Base-by-base conservation (phyloP, 2,113 vertebrate species). In the Trogon surrucura region DNA sequence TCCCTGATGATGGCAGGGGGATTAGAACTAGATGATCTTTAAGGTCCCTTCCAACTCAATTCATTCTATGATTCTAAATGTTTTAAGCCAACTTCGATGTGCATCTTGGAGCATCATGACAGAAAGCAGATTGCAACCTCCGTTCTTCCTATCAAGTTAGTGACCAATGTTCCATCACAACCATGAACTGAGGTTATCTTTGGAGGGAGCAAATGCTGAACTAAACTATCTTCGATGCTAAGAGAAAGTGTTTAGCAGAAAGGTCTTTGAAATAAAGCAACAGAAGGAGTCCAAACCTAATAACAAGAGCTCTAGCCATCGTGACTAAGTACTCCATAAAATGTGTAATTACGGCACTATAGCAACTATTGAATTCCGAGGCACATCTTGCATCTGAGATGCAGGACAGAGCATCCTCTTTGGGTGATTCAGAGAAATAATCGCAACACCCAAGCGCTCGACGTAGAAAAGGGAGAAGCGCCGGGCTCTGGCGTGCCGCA, bases 301-400 rank as follows among this genome's bases (percentile, higher is more conserved):
- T 83, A 90, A 87, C 61, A 88, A 47, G 88, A 85, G 79, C 89
- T 93, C 75, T 45, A 89, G 91, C 78, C 93, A 86, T 75, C 86
- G 94, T 84, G 87, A 91, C 93, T 93, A 96, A 91, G 75, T 93
- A 69, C 7, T 41, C 82, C 61, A 75, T 80, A 94, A 94, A 96
- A 82, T 57, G 81, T 80, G 79, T 90, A 96, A 97, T 96, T 97
- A 96, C 0, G 8, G 95, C 91, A 93, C 94, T 95, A 95, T 95
- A 97, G 95, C 93, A 97, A 88, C 96, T 93, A 88, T 77, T 94
- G 91, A 96, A 96, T 96, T 91, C 89, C 82, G 47, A 38, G 60
- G 81, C 85, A 93, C 88, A 91, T 86, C 85, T 71, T 89, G 66
- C 93, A 82, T 93, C 91, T 73, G 89, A 85, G 89, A 73, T 79